Evolutionary conservation across 2,113 vertebrate species (phyloP).

Genomic region (Alces alces): DNA sequence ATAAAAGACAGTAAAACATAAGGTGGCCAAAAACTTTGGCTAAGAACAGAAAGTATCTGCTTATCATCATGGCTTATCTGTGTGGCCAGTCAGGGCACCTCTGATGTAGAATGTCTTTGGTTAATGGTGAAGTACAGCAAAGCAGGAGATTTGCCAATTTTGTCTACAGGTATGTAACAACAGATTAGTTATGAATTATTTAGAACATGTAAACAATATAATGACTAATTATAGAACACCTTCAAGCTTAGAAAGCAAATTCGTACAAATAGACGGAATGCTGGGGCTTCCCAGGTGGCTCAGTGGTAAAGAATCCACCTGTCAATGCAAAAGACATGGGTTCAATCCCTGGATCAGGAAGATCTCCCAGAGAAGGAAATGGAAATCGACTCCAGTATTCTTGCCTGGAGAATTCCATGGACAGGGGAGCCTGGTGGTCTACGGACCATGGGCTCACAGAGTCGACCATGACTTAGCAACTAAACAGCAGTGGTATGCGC

Average conservation of each 20-base stretch:
- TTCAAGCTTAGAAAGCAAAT: not conserved
- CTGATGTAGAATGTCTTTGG: not conserved
- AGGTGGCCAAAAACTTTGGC: not conserved
- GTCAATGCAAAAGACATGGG: not conserved
- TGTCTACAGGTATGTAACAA: not conserved
- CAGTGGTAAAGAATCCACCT: not conserved
- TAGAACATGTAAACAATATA: not conserved
- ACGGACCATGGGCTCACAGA: not conserved
- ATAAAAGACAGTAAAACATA: not conserved
- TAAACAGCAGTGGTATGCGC: fast-evolving
- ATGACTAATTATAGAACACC: not conserved
- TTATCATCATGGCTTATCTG: not conserved
- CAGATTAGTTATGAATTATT: not conserved
- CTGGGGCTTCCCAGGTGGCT: too few species aligned
- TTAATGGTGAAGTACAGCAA: not conserved
- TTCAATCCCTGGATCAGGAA: not conserved
- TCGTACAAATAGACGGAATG: not conserved
- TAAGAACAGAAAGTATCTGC: not conserved
- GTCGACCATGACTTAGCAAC: not conserved
- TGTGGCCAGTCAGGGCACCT: not conserved
- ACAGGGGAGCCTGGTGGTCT: not conserved
- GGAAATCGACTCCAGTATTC: not conserved
- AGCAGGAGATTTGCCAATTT: not conserved
- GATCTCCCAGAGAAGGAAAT: not conserved
- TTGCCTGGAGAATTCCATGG: not conserved